Conservation (phyloP, 2,888 invertebrate species). For the Alentia gelatinosa region DNA sequence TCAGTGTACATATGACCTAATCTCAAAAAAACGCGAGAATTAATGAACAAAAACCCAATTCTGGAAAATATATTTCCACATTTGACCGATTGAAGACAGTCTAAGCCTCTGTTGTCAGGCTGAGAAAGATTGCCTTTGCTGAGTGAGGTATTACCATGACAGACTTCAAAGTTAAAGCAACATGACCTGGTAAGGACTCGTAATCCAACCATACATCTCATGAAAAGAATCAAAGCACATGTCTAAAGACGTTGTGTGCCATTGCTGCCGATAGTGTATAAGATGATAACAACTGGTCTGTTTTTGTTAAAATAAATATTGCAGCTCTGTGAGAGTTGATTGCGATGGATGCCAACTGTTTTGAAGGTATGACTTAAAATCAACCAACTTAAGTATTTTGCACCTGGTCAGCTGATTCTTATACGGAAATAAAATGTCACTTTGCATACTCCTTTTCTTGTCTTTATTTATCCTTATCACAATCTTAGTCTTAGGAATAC, state of each 20-base stretch:
- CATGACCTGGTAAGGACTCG: not conserved
- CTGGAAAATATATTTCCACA: not conserved
- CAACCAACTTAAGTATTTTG: too few species aligned
- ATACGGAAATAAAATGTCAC: conserved; percentile 20
- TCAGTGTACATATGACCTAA: not conserved
- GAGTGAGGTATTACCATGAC: not conserved
- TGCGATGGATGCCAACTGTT: too few species aligned
- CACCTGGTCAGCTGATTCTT: conserved; percentile 1
- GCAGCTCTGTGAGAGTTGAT: too few species aligned
- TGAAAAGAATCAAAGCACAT: not conserved
- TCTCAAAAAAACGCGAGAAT: too few species aligned
- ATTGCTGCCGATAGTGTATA: not conserved
- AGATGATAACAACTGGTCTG: not conserved
- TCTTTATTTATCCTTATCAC: not conserved
- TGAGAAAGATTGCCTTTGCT: not conserved
- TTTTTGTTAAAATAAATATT: too few species aligned
- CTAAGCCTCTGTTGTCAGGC: not conserved
- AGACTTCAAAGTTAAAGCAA: not conserved
- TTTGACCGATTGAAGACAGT: not conserved
- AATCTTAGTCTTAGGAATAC: too few species aligned
- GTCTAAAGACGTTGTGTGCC: not conserved
- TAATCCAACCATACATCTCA: not conserved
- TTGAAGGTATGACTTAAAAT: too few species aligned
- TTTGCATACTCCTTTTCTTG: not conserved
- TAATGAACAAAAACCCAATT: not conserved